These are phyloP conservation scores for Streblospio benedicti DNA, from an alignment of 1,140 invertebrate genomes.

Conservation along the genomic window DNA sequence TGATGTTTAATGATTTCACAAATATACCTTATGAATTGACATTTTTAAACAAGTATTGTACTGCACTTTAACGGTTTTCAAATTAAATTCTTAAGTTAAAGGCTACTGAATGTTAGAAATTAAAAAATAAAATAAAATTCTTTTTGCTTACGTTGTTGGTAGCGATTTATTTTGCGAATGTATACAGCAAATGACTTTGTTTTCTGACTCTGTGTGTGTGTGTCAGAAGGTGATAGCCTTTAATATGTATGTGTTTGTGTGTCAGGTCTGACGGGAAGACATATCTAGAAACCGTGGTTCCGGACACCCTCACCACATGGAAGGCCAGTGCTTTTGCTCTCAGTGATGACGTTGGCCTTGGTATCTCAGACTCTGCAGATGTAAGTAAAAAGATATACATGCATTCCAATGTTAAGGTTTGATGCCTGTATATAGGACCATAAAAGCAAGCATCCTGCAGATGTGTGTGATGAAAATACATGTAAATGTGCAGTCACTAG, in stretches of 20 bases:
- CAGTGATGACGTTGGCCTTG: constrained; percentile 72
- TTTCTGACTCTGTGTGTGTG: too few relatives aligned
- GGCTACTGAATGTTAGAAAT: neutral
- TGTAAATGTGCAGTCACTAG: too few relatives aligned
- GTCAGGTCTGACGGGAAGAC: constrained; percentile 48
- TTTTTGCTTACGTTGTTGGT: neutral
- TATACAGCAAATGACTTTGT: too few relatives aligned
- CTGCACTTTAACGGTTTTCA: too few relatives aligned
- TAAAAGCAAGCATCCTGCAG: too few relatives aligned
- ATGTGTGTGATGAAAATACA: neutral
- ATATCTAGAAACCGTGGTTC: constrained; percentile 55
- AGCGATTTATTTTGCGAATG: too few relatives aligned
- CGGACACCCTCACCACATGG: constrained; percentile 88
- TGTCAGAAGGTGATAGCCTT: neutral
- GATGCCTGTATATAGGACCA: too few relatives aligned
- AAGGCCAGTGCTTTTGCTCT: constrained; percentile 84
- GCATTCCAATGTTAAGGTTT: too few relatives aligned
- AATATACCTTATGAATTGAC: too few relatives aligned
- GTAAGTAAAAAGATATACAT: constrained; percentile 25
- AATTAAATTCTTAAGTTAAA: too few relatives aligned
- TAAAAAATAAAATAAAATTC: neutral
- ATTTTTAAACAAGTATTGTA: too few relatives aligned
- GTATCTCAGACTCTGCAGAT: constrained; percentile 55
- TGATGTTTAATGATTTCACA: too few relatives aligned
- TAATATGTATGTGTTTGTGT: neutral